Conservation (phyloP, 23 tunicate species). For the Ascidia mentula region DNA sequence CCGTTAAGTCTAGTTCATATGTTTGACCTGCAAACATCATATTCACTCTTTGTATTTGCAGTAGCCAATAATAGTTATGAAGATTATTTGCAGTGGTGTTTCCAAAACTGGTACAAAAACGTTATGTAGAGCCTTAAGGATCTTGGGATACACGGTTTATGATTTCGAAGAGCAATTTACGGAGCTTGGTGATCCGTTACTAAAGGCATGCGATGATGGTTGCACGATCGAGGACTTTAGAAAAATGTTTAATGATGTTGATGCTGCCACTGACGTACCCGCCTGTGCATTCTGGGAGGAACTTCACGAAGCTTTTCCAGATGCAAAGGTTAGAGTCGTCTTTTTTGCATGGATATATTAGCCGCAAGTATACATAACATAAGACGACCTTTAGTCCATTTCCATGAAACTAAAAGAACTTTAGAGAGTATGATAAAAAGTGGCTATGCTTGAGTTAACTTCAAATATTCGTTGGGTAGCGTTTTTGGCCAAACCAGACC, state of each 20-base stretch:
- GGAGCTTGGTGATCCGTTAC: neutral
- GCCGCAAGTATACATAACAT: too few species aligned
- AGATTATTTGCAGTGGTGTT: neutral
- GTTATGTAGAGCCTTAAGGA: neutral
- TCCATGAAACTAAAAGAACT: too few species aligned
- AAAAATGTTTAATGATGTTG: neutral
- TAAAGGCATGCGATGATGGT: neutral
- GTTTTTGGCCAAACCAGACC: too few species aligned
- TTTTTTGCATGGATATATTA: too few species aligned
- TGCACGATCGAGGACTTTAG: neutral
- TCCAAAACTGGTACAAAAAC: slow-evolving; percentile 1
- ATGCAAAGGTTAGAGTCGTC: slow-evolving; percentile 2
- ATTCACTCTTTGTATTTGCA: too few species aligned
- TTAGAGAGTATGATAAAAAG: too few species aligned
- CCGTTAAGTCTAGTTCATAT: too few species aligned
- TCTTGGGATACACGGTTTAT: neutral
- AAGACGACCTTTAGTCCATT: too few species aligned
- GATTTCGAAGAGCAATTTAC: neutral
- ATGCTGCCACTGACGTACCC: neutral
- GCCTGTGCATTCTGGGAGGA: slow-evolving; percentile 2
- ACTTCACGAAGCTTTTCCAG: neutral
- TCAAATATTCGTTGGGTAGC: too few species aligned
- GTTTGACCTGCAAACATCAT: too few species aligned
- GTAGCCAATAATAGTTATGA: neutral
- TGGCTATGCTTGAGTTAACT: too few species aligned